Evolutionary conservation across 2,797 vertebrate genomes (phyloP), one percentile per base, ranked within the genome.

Genomic region (Syndactyla subalaris): DNA sequence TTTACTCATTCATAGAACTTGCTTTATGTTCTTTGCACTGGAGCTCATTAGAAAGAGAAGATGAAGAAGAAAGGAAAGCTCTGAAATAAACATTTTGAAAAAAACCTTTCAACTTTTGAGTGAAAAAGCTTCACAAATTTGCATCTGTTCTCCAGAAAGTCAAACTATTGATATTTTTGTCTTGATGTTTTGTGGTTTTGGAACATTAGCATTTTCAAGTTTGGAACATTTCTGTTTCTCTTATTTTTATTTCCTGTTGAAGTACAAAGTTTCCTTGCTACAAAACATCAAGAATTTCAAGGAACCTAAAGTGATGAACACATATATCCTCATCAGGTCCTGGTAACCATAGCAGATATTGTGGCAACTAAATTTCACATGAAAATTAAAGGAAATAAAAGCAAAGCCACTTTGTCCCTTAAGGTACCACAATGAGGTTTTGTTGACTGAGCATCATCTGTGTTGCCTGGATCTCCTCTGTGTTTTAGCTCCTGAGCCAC

Each of bases 81-180:
- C 85, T 84, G 75, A 94, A 77, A 85, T n/a, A 83, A 94, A 86
- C 14, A 67, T 51, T 88, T 85, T 43, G 51, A 2, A 48, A 32
- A 77, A 77, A 71, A 12, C 0, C 3, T 51, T 77, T 90, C 66
- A 94, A 79, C 0, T 0, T 86, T 89, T 75, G 23, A 93, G 41
- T 0, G 6, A 86, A 91, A 92, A 93, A 75, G 29, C 63, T 88
- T 93, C 85, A 89, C 67, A 92, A 84, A 49, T 84, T 83, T 88
- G 21, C 91, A 95, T 92, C 66, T 92, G 73, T 75, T 96, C 82
- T 68, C 21, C 48, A 88, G 58, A 10, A 78, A 84, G 36, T 81
- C 51, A 89, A 93, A 80, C 55, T 34, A 38, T 26, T 29, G 38
- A 29, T 89, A 72, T 66, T 86, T 88, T 93, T 75, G 13, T 39